Evolutionary conservation across 2,888 invertebrate genomes (phyloP).

Genomic region (Polydrusus cervinus): DNA sequence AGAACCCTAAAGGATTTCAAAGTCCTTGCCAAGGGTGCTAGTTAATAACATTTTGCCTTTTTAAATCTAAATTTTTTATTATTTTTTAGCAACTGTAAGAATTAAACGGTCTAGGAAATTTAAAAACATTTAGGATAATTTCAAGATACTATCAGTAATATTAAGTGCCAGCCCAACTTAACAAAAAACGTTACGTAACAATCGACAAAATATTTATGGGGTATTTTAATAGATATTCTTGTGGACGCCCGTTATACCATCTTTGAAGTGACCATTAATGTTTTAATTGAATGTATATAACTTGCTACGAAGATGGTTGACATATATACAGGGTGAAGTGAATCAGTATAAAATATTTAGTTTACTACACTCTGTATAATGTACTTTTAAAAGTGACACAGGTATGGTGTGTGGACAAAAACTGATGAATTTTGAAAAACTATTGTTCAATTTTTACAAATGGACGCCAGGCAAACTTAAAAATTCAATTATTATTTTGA

Average conservation of each 20-base stretch:
- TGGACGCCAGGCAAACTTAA: too few species aligned
- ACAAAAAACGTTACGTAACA: background rate
- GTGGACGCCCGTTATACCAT: constrained; percentile 24
- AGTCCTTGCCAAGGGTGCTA: constrained; percentile 36
- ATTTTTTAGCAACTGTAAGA: constrained; percentile 11
- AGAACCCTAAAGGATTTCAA: constrained; percentile 84
- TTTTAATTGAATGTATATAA: constrained; percentile 14
- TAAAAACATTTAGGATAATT: background rate
- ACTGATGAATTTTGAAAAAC: too few species aligned
- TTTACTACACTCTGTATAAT: background rate
- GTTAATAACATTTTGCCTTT: background rate
- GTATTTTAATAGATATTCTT: background rate
- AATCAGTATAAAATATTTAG: background rate
- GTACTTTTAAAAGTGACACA: background rate
- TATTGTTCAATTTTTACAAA: too few species aligned
- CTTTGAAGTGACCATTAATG: constrained; percentile 25
- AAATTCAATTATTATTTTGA: too few species aligned
- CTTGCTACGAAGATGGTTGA: constrained; percentile 35
- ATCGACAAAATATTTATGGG: background rate
- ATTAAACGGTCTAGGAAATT: background rate
- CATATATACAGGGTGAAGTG: constrained; percentile 8
- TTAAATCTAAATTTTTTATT: constrained; percentile 4
- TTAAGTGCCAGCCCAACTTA: background rate
- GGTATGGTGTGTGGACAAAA: background rate
- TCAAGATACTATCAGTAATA: background rate